phyloP scores from a whole-genome alignment of 1,140 invertebrate species.

The Tribolium madens region DNA sequence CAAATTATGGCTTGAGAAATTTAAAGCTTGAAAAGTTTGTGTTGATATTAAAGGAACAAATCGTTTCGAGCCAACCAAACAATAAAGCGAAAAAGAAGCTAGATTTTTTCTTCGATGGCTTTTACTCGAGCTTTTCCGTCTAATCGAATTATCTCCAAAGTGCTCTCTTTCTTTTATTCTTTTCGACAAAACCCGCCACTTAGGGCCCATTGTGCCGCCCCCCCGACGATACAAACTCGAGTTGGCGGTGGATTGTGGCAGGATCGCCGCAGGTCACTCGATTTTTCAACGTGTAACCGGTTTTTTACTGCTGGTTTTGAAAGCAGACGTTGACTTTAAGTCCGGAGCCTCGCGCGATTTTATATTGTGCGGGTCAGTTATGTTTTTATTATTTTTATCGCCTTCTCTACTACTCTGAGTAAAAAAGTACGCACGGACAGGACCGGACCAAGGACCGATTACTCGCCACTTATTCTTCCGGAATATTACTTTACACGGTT shows the following conservation, averaged over 20 bases:
- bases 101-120: neutral
- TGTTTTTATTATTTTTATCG: constrained; percentile 60
- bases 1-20: constrained; percentile 53
- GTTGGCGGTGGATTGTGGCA: constrained; percentile 43
- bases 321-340: constrained; percentile 55
- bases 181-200: constrained; percentile 35
- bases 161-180: constrained; percentile 37
- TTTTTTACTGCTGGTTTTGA: constrained; percentile 59
- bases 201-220: constrained; percentile 30
- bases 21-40: constrained; percentile 33
- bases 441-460: neutral
- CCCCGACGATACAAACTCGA: neutral
- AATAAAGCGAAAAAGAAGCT: neutral
- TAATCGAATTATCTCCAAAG: constrained; percentile 22
- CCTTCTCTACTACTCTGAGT: constrained; percentile 50
- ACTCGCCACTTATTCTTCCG: neutral
- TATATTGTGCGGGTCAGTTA: constrained; percentile 59
- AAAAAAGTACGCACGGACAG: constrained; percentile 51
- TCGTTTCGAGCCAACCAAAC: neutral
- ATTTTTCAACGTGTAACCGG: constrained; percentile 56
- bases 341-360: constrained; percentile 53
- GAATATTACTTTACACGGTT: constrained; percentile 45
- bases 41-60: constrained; percentile 22
- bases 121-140: constrained; percentile 9
- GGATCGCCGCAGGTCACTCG: constrained; percentile 53